These are phyloP conservation scores for Gadopsis marmoratus DNA, from an alignment of 2,797 vertebrate genomes.

Conservation along the genomic window DNA sequence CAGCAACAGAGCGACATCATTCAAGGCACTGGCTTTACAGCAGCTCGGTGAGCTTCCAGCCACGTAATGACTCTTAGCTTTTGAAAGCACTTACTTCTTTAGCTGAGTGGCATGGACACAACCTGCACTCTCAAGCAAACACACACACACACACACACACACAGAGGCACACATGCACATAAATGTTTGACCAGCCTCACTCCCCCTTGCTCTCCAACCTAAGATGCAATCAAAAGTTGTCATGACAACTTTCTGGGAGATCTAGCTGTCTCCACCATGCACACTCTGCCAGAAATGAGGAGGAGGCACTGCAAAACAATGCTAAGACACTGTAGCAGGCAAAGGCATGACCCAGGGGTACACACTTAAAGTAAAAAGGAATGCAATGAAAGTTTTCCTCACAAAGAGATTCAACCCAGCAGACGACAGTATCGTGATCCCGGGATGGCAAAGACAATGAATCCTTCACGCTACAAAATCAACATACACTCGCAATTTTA, in stretches of 20 bases:
- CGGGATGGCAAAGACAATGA: constrained; percentile 21
- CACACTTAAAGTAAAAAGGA: constrained; percentile 28
- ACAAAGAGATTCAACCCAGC: constrained; percentile 24
- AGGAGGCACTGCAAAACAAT: constrained; percentile 48
- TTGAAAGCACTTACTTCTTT: constrained; percentile 53
- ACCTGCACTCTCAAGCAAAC: constrained; percentile 7
- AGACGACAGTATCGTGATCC: constrained; percentile 11
- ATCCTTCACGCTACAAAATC: constrained; percentile 30
- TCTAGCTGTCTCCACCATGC: constrained; percentile 23
- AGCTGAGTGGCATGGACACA: constrained; percentile 46
- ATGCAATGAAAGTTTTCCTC: constrained; percentile 12
- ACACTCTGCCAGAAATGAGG: constrained; percentile 59
- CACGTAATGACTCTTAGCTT: constrained; percentile 47
- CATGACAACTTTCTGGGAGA: constrained; percentile 69
- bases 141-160: constrained; percentile 5
- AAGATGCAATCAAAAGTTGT: constrained; percentile 73
- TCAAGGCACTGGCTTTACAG: constrained; percentile 48
- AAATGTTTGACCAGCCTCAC: constrained; percentile 52
- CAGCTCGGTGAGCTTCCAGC: constrained; percentile 45
- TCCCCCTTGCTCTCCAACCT: constrained; percentile 24
- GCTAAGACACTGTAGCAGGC: constrained; percentile 39
- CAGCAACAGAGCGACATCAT: constrained; percentile 52
- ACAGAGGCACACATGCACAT: constrained; percentile 8
- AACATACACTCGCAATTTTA: constrained; percentile 12
- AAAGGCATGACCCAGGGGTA: constrained; percentile 22